Percentiles rank a stretch among this genome's conserved stretches.
Evolutionary conservation across 2,888 invertebrate species (phyloP).

Genomic region (Euplagia quadripunctaria): DNA sequence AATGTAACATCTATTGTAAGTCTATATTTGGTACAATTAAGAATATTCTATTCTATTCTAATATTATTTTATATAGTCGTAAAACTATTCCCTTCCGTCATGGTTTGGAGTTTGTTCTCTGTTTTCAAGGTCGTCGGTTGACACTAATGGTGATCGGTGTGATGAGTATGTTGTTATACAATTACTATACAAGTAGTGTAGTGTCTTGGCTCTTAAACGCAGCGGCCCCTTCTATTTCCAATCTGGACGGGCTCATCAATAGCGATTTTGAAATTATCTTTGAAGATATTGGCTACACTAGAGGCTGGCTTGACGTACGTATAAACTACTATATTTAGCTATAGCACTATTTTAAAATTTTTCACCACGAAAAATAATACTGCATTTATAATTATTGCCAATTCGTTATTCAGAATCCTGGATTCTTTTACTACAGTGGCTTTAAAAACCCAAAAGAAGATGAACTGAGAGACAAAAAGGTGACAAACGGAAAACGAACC

Average conservation of each 20-base stretch:
- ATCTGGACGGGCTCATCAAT: conserved; percentile 80
- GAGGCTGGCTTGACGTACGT: conserved; percentile 78
- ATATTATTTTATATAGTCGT: too few relatives aligned
- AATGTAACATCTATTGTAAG: too few relatives aligned
- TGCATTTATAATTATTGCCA: background rate
- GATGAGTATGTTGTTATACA: conserved; percentile 84
- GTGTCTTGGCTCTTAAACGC: conserved; percentile 87
- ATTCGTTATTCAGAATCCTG: conserved; percentile 65
- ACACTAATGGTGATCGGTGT: conserved; percentile 73
- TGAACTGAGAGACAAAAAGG: conserved; percentile 72
- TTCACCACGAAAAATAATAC: background rate
- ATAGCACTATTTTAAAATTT: background rate
- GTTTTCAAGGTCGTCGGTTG: conserved; percentile 67
- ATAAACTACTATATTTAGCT: background rate
- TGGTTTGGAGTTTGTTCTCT: background rate
- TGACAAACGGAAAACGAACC: conserved; percentile 64
- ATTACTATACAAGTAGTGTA: conserved; percentile 88
- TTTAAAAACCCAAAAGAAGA: conserved; percentile 75
- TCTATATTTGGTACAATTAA: too few relatives aligned
- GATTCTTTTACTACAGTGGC: conserved; percentile 78
- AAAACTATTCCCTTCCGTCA: background rate
- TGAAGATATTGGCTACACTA: conserved; percentile 84
- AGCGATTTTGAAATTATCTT: conserved; percentile 84
- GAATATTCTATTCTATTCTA: too few relatives aligned
- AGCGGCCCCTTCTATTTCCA: conserved; percentile 77